These are phyloP conservation scores for Tachina grossa DNA, from an alignment of 2,888 invertebrate species.

Conservation along the genomic window DNA sequence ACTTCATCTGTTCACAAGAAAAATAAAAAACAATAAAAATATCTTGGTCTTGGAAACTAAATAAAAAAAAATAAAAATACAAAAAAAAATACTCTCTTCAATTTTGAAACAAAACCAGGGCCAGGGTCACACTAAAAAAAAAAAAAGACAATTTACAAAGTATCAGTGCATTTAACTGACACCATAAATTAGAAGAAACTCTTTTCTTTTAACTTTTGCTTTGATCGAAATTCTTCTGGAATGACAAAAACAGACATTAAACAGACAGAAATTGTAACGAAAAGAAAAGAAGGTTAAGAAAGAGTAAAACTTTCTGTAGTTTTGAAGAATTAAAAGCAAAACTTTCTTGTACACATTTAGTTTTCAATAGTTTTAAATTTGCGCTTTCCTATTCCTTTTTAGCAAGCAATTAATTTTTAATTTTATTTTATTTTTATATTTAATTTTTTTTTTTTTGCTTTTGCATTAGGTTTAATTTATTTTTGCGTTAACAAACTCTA, in stretches of 20 bases:
- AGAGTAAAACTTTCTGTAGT: neutral
- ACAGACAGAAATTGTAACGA: neutral
- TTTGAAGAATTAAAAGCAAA: constrained; percentile 1
- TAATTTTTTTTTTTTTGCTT: no score
- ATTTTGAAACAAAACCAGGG: constrained; percentile 13
- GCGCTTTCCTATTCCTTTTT: neutral
- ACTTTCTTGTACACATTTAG: neutral
- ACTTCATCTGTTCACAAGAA: neutral
- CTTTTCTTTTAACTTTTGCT: constrained; percentile 25
- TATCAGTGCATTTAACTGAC: constrained; percentile 33
- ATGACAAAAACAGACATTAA: constrained; percentile 1
- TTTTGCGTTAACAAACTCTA: neutral
- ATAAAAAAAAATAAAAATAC: neutral
- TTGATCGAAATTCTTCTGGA: neutral
- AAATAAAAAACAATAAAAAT: neutral
- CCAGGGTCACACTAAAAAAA: constrained; percentile 26
- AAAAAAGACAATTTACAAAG: neutral
- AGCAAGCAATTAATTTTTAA: neutral
- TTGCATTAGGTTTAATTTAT: neutral
- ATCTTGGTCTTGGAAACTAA: neutral
- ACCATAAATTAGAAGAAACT: constrained; percentile 31
- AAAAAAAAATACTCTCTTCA: neutral
- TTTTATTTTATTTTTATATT: no score
- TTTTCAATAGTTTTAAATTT: constrained; percentile 1
- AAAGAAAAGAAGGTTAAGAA: neutral